Evolutionary conservation across 2,888 invertebrate genomes (phyloP).

Genomic region (Sthenelais limicola): DNA sequence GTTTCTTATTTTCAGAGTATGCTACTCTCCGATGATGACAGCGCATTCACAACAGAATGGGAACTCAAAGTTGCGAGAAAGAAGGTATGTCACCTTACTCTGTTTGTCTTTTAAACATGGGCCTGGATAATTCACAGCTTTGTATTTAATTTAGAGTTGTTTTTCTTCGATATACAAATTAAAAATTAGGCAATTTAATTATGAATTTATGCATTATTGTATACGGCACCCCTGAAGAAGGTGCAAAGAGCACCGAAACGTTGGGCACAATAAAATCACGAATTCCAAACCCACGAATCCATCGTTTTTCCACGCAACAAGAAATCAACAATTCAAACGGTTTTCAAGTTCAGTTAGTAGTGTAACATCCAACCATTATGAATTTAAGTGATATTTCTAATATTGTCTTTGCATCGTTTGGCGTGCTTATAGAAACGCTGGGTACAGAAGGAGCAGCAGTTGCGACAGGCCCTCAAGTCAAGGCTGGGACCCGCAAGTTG

Average conservation of each 20-base stretch:
- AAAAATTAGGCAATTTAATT: neutral
- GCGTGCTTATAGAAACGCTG: constrained; percentile 57
- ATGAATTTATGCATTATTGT: neutral
- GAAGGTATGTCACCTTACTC: constrained; percentile 54
- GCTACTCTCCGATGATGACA: constrained; percentile 55
- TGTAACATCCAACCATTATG: too few species aligned
- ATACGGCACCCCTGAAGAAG: neutral
- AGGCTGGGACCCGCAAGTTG: constrained; percentile 33
- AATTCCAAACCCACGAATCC: too few species aligned
- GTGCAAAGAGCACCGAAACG: neutral
- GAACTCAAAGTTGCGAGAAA: constrained; percentile 60
- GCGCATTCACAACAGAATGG: constrained; percentile 63
- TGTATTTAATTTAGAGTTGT: neutral
- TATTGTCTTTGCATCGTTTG: too few species aligned
- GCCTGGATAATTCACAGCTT: neutral
- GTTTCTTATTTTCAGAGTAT: constrained; percentile 37
- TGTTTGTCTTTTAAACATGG: neutral
- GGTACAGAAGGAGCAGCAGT: constrained; percentile 58
- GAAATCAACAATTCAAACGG: too few species aligned
- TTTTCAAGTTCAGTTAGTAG: too few species aligned
- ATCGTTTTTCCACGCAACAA: too few species aligned
- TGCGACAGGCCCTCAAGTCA: constrained; percentile 57
- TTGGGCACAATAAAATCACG: too few species aligned
- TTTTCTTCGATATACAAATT: neutral
- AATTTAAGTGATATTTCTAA: too few species aligned